Percentiles rank a stretch among this genome's conserved stretches.
Evolutionary conservation across 2,113 vertebrate genomes (phyloP).

Genomic region (Baryphthengus martii): DNA sequence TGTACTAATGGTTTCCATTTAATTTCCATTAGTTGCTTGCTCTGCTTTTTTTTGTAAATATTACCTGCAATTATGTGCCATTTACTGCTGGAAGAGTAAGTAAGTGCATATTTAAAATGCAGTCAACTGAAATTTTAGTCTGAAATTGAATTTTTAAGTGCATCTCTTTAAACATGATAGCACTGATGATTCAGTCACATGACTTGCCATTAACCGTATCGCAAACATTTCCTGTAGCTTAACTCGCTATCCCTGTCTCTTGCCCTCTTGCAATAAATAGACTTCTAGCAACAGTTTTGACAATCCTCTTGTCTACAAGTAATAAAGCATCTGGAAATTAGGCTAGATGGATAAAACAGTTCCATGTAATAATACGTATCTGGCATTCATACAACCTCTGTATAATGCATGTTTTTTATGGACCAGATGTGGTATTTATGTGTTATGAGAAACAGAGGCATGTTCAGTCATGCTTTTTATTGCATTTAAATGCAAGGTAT

Average conservation of each 20-base stretch:
- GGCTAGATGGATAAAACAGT: slow-evolving; percentile 79
- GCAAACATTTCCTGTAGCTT: slow-evolving; percentile 58
- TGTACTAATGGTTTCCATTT: slow-evolving; percentile 30
- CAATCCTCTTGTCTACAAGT: slow-evolving; percentile 73
- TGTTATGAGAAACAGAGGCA: slow-evolving; percentile 76
- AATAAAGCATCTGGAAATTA: slow-evolving; percentile 80
- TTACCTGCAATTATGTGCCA: slow-evolving; percentile 24
- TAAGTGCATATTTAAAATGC: slow-evolving; percentile 31
- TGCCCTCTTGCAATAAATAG: slow-evolving; percentile 66
- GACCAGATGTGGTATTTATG: slow-evolving; percentile 78
- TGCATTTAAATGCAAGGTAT: slow-evolving; percentile 75
- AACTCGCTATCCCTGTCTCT: slow-evolving; percentile 3
- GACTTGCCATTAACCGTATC: slow-evolving; percentile 45
- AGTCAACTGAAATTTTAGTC: slow-evolving; percentile 53
- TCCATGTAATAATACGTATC: slow-evolving; percentile 72
- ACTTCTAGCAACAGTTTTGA: slow-evolving; percentile 69
- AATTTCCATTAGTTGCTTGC: slow-evolving; percentile 28
- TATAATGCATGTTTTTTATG: slow-evolving; percentile 70
- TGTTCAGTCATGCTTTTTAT: slow-evolving; percentile 76
- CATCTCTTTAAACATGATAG: slow-evolving; percentile 52
- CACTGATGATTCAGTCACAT: slow-evolving; percentile 33
- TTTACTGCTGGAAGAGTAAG: slow-evolving; percentile 60
- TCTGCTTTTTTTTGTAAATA: slow-evolving; percentile 62
- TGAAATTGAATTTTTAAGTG: slow-evolving; percentile 42
- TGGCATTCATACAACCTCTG: slow-evolving; percentile 71